Conservation (phyloP, 2,113 vertebrate species). For the Morone chrysops region DNA sequence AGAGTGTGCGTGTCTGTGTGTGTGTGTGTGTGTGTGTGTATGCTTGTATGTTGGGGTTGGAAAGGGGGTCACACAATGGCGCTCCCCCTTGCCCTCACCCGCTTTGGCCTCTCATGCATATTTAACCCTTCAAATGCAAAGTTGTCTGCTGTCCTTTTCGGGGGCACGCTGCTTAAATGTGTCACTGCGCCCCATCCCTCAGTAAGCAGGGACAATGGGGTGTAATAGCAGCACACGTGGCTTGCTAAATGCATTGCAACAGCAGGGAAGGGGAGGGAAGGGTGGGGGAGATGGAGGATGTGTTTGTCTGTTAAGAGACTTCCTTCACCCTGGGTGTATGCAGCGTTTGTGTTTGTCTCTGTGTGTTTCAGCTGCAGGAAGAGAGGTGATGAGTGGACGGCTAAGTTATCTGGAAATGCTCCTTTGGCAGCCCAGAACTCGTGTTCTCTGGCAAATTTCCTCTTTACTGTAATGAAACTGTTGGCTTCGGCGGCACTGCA, state of each 20-base stretch:
- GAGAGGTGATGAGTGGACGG: background rate
- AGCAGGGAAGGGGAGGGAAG: slow-evolving; percentile 39
- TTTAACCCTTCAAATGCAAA: slow-evolving; percentile 81
- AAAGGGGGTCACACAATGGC: slow-evolving; percentile 73
- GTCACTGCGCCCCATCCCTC: slow-evolving; percentile 60
- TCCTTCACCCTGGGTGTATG: slow-evolving; percentile 49
- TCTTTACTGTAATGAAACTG: slow-evolving; percentile 46
- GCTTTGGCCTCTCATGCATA: slow-evolving; percentile 75
- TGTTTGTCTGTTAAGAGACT: slow-evolving; percentile 49
- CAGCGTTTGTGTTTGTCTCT: slow-evolving; percentile 22
- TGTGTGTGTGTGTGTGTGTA: slow-evolving; percentile 44
- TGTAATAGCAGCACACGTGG: slow-evolving; percentile 76
- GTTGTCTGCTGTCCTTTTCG: slow-evolving; percentile 72
- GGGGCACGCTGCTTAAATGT: slow-evolving; percentile 76
- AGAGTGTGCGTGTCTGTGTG: slow-evolving; percentile 44
- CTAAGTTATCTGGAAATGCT: slow-evolving; percentile 36
- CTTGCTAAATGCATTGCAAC: slow-evolving; percentile 66
- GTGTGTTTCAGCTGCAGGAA: slow-evolving; percentile 61
- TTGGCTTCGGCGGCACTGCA: background rate
- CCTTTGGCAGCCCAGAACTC: slow-evolving; percentile 15
- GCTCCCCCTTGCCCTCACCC: slow-evolving; percentile 40
- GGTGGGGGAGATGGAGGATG: slow-evolving; percentile 52
- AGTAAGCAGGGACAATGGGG: slow-evolving; percentile 62
- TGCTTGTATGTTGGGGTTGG: slow-evolving; percentile 40
- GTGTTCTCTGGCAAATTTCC: slow-evolving; percentile 38